Evolutionary conservation across 2,113 vertebrate genomes (phyloP).

Genomic region (Eira barbara): DNA sequence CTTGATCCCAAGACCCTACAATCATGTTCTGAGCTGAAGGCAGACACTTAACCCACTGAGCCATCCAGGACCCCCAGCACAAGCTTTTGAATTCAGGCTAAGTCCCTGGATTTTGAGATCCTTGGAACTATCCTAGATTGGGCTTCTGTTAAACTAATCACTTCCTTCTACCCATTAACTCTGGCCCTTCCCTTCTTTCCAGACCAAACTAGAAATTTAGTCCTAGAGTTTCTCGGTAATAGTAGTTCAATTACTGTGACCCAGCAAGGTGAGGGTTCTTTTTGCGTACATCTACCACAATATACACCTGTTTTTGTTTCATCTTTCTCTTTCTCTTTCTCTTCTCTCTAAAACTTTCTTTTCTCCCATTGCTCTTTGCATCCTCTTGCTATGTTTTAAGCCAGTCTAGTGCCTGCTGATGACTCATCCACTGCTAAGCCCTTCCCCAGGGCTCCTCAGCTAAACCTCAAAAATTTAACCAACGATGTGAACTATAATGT

Average conservation of each 20-base stretch:
- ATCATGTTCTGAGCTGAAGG: too few relatives aligned
- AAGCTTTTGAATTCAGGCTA: not conserved
- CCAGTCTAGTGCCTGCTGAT: not conserved
- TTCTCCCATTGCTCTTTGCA: not conserved
- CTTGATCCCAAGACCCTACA: too few relatives aligned
- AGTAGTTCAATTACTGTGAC: not conserved
- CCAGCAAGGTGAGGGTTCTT: not conserved
- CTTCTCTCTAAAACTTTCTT: not conserved
- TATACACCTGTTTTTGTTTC: not conserved
- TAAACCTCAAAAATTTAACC: not conserved
- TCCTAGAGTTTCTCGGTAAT: not conserved
- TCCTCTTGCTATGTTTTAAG: not conserved
- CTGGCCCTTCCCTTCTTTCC: not conserved
- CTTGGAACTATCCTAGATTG: not conserved
- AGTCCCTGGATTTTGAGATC: not conserved
- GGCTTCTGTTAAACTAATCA: not conserved
- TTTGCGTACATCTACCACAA: not conserved
- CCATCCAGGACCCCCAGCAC: not conserved
- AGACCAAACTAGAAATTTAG: not conserved
- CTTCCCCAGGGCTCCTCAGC: not conserved
- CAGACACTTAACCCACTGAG: too few relatives aligned
- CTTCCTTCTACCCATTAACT: not conserved
- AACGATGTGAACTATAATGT: not conserved
- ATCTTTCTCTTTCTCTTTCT: not conserved
- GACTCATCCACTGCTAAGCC: not conserved